phyloP scores from a whole-genome alignment of 2,888 invertebrate species.

The Oxycera nigricornis region DNA sequence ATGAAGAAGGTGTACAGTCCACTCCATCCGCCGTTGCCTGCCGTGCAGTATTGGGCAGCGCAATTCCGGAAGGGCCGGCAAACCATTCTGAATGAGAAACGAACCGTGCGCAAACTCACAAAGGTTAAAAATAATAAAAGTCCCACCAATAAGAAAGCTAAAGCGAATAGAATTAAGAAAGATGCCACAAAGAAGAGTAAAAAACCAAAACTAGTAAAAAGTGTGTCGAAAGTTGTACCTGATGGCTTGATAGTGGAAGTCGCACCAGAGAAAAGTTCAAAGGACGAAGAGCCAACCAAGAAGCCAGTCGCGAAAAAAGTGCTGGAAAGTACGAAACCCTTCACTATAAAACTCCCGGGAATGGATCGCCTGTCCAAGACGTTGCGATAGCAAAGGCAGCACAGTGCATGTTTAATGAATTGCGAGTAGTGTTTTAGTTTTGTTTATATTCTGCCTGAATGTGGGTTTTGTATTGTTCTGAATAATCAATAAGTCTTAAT shows the following conservation, averaged over 20 bases:
- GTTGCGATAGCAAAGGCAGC: neutral
- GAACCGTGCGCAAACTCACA: neutral
- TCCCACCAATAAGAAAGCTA: neutral
- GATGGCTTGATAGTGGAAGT: neutral
- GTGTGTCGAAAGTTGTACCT: neutral
- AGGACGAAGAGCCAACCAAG: neutral
- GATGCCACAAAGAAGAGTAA: neutral
- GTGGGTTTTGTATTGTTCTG: no score
- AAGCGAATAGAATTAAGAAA: neutral
- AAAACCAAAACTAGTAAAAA: neutral
- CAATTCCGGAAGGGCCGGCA: slow-evolving; percentile 36
- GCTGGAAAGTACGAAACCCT: neutral
- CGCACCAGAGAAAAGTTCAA: neutral
- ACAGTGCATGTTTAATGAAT: neutral
- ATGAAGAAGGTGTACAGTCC: slow-evolving; percentile 36
- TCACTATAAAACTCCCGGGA: slow-evolving; percentile 20
- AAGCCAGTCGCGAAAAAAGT: neutral
- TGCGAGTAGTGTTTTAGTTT: no score
- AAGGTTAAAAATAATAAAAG: neutral
- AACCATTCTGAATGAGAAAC: slow-evolving; percentile 37
- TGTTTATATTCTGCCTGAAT: no score
- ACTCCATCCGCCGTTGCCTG: slow-evolving; percentile 9
- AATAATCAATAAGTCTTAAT: no score
- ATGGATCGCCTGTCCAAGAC: slow-evolving; percentile 13
- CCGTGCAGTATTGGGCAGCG: slow-evolving; percentile 31